These are phyloP conservation scores for Pseudomyrmex flavicornis DNA, from an alignment of 1,140 invertebrate species.

Conservation along the genomic window DNA sequence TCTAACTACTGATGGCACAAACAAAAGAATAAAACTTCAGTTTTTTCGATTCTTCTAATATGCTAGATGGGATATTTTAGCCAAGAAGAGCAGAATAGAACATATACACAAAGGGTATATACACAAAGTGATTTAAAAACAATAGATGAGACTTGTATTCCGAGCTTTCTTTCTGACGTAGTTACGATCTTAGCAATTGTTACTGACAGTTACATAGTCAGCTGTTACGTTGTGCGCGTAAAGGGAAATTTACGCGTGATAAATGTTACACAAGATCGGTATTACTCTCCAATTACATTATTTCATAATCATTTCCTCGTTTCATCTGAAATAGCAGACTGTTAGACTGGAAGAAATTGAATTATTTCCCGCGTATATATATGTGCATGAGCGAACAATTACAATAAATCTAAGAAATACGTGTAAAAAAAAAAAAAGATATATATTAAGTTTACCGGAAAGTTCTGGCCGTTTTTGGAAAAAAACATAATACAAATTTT, in stretches of 20 bases:
- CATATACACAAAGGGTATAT: no score
- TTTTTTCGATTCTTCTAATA: no score
- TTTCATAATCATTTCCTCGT: conserved; percentile 13
- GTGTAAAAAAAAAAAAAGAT: neutral
- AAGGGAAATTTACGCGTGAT: conserved; percentile 56
- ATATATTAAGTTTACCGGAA: no score
- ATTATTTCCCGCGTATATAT: neutral
- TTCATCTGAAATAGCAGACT: conserved; percentile 19
- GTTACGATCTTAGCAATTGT: conserved; percentile 33
- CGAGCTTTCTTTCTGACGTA: conserved; percentile 61
- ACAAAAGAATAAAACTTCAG: no score
- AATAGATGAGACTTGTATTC: conserved; percentile 24
- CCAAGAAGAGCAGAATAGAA: neutral
- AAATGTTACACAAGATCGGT: conserved; percentile 70
- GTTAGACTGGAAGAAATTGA: conserved; percentile 10
- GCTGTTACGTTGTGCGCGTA: conserved; percentile 54
- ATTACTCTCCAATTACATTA: conserved; percentile 47
- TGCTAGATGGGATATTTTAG: no score
- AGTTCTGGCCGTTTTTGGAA: no score
- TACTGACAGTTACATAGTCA: conserved; percentile 65
- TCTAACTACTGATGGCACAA: no score
- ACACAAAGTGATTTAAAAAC: neutral
- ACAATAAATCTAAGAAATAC: neutral
- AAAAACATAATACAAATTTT: no score
- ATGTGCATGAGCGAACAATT: neutral